These are phyloP conservation scores for Cyanoderma ruficeps DNA, from an alignment of 2,113 vertebrate species.

Conservation along the genomic window DNA sequence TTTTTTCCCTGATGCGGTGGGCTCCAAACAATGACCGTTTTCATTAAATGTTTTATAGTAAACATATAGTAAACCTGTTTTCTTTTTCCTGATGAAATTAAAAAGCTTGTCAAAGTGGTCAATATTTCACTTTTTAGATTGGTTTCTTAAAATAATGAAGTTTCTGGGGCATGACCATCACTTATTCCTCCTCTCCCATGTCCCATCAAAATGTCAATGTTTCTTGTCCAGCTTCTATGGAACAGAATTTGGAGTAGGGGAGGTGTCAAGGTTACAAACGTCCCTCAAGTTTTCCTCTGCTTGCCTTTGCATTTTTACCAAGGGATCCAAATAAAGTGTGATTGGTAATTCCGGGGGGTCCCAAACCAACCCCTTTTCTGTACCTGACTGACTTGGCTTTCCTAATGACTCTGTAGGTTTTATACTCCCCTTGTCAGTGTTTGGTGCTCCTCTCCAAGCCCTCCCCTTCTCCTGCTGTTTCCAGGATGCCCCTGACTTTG, in stretches of 20 bases:
- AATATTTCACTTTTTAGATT: neutral
- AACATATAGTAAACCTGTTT: neutral
- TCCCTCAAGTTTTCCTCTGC: neutral
- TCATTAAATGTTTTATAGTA: neutral
- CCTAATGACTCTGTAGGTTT: neutral
- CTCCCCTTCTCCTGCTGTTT: neutral
- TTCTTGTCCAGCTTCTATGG: neutral
- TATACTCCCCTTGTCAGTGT: accelerated
- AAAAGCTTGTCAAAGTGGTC: neutral
- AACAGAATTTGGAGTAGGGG: neutral
- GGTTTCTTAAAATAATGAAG: neutral
- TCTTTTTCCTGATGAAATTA: neutral
- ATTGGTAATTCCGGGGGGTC: neutral
- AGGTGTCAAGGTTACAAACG: neutral
- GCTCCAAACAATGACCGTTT: neutral
- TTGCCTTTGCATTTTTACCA: neutral
- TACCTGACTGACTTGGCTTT: neutral
- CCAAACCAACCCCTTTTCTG: neutral
- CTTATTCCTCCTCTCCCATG: neutral
- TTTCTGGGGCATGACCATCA: neutral
- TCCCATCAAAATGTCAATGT: neutral
- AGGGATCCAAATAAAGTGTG: neutral
- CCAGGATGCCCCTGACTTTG: neutral
- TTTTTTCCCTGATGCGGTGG: no score
- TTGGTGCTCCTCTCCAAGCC: neutral